These are phyloP conservation scores for Anodontia alba DNA, from an alignment of 2,888 invertebrate species.

Conservation along the genomic window DNA sequence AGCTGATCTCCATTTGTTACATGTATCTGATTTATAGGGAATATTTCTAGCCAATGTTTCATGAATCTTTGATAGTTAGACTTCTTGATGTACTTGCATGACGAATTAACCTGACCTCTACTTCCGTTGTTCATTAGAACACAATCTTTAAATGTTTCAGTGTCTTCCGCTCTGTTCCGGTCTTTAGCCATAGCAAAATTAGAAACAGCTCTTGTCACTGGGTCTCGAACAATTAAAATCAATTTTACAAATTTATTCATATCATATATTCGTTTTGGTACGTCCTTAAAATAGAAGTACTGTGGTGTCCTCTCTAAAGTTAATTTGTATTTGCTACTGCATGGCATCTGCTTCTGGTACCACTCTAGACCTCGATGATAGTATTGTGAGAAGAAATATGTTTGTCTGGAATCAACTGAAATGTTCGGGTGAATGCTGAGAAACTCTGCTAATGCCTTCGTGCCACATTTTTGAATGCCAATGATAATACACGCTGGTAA, in stretches of 20 bases:
- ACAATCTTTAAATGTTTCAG: conserved; percentile 14
- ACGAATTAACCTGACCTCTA: neutral
- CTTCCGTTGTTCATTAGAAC: neutral
- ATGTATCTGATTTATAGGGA: conserved; percentile 24
- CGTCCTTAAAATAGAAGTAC: conserved; percentile 29
- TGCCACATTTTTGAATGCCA: conserved; percentile 37
- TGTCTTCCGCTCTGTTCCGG: conserved; percentile 11
- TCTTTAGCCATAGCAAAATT: conserved; percentile 38
- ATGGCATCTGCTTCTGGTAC: conserved; percentile 22
- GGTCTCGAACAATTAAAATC: conserved; percentile 24
- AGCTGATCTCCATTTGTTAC: conserved; percentile 17
- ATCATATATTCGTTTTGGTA: conserved; percentile 10
- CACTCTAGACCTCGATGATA: conserved; percentile 16
- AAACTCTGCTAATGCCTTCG: conserved; percentile 34
- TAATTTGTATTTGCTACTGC: neutral
- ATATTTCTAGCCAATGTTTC: conserved; percentile 15
- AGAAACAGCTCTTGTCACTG: conserved; percentile 20
- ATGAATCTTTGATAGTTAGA: conserved; percentile 22
- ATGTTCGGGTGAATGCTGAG: conserved; percentile 25
- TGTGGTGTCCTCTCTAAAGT: conserved; percentile 27
- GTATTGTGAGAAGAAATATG: conserved; percentile 26
- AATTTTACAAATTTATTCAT: conserved; percentile 21
- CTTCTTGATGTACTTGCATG: conserved; percentile 23
- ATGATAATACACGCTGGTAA: conserved; percentile 29
- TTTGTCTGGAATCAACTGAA: conserved; percentile 20